Evolutionary conservation across 2,888 invertebrate genomes (phyloP).

Genomic region (Acrobasis suavella): DNA sequence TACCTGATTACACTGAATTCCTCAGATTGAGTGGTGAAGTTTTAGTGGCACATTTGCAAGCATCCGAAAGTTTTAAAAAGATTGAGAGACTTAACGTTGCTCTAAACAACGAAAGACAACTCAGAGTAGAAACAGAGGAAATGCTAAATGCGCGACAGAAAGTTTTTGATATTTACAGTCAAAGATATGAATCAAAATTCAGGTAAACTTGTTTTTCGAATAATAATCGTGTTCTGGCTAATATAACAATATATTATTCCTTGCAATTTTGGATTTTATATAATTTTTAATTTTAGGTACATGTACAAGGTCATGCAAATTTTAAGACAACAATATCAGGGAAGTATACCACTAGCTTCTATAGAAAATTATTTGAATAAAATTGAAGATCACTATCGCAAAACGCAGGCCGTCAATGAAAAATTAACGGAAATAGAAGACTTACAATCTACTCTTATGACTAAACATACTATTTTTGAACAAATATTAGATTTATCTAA

Average conservation of each 20-base stretch:
- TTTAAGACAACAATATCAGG: constrained; percentile 71
- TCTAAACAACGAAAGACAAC: constrained; percentile 65
- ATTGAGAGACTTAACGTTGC: constrained; percentile 60
- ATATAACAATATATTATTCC: too few relatives aligned
- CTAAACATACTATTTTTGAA: constrained; percentile 64
- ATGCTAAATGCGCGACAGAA: constrained; percentile 64
- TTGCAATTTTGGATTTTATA: background rate
- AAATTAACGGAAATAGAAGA: constrained; percentile 68
- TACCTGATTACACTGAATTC: background rate
- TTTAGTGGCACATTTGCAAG: constrained; percentile 75
- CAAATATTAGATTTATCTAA: constrained; percentile 63
- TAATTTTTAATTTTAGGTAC: constrained; percentile 50
- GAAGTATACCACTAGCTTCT: constrained; percentile 61
- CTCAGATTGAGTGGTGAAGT: constrained; percentile 74
- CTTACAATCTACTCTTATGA: constrained; percentile 56
- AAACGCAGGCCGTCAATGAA: constrained; percentile 54
- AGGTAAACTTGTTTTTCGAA: constrained; percentile 44
- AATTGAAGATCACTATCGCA: constrained; percentile 56
- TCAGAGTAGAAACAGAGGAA: constrained; percentile 63
- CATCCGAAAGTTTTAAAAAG: constrained; percentile 66
- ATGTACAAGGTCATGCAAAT: constrained; percentile 65
- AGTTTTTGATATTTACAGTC: constrained; percentile 66
- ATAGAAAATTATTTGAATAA: constrained; percentile 64
- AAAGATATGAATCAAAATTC: constrained; percentile 66
- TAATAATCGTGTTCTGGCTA: too few relatives aligned